Base-by-base conservation (phyloP, 2,113 vertebrate genomes). In the Clinocottus analis region DNA sequence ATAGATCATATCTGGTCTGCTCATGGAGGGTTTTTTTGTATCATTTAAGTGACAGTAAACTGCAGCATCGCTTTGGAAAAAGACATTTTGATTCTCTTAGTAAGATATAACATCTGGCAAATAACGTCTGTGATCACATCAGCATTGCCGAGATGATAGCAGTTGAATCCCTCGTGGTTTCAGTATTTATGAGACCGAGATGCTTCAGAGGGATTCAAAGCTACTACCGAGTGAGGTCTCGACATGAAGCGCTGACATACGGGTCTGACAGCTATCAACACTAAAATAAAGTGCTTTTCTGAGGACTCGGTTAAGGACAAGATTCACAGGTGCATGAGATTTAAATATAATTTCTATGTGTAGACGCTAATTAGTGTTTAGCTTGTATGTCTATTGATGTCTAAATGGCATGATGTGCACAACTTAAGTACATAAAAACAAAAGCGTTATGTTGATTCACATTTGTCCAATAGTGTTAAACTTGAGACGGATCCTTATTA, bases 31-130 rank as follows among this genome's bases (percentile, higher is more conserved):
- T 43, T 17, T 43, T 74, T 73, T 51, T 64, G n/a, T n/a, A 45
- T 60, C 1, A 41, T 67, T 58, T 61, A 64, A 70, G 51, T 19
- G 1, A 19, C 51, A 74, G 43, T 29, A 27, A 66, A 31, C 25
- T 17, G 41, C 35, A 56, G 43, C 10, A 25, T 78, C 29, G 65
- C 70, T 64, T 63, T 77, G 16, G 7, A 73, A 68, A 63, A n/a
- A 35, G 29, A 14, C 2, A 13, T 77, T 31, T 85, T 14, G 39
- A 23, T 6, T 51, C 7, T 47, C 13, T 53, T 45, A 9, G 35
- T 7, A 41, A 77, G 77, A 55, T 80, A 23, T 37, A 69, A 63
- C 39, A 68, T 77, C 69, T 85, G 78, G 62, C 29, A 41, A 69
- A 64, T 17, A 63, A 41, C 6, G 7, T 49, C 73, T 68, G 39